These are phyloP conservation scores for Monopis laevigella DNA, from an alignment of 2,888 invertebrate species.

Conservation along the genomic window DNA sequence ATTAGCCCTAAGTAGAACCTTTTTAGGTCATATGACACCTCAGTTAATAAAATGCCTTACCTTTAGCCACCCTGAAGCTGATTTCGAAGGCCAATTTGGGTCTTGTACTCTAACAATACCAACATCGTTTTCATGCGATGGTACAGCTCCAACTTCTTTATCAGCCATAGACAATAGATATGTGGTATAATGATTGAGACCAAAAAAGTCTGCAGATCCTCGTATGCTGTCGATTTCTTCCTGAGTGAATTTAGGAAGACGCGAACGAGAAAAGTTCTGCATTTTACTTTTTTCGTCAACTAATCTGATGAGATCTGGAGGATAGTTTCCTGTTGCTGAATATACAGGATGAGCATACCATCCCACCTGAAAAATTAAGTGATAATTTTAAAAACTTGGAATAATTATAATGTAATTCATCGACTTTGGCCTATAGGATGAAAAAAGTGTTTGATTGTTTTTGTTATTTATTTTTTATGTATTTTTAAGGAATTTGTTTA, in stretches of 20 bases:
- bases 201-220: conserved; percentile 60
- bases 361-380: conserved; percentile 40
- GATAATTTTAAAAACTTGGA: too few relatives aligned
- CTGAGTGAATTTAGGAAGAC: conserved; percentile 63
- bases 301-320: conserved; percentile 56
- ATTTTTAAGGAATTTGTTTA: too few relatives aligned
- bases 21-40: too few relatives aligned
- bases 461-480: too few relatives aligned
- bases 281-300: conserved; percentile 60
- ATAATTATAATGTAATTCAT: too few relatives aligned
- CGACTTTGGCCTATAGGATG: too few relatives aligned
- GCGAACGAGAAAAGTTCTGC: conserved; percentile 64
- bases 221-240: conserved; percentile 53
- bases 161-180: conserved; percentile 53
- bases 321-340: conserved; percentile 65
- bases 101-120: conserved; percentile 66
- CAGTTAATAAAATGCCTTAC: conserved; percentile 35
- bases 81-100: conserved; percentile 68
- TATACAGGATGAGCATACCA: conserved; percentile 67
- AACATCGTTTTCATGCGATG: conserved; percentile 70
- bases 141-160: conserved; percentile 47
- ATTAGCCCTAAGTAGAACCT: too few relatives aligned
- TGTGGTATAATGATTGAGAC: conserved; percentile 59
- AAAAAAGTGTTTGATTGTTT: too few relatives aligned
- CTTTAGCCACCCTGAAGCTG: conserved; percentile 69